These are phyloP conservation scores for Macrochelys suwanniensis DNA, from an alignment of 2,797 vertebrate genomes.

Conservation along the genomic window DNA sequence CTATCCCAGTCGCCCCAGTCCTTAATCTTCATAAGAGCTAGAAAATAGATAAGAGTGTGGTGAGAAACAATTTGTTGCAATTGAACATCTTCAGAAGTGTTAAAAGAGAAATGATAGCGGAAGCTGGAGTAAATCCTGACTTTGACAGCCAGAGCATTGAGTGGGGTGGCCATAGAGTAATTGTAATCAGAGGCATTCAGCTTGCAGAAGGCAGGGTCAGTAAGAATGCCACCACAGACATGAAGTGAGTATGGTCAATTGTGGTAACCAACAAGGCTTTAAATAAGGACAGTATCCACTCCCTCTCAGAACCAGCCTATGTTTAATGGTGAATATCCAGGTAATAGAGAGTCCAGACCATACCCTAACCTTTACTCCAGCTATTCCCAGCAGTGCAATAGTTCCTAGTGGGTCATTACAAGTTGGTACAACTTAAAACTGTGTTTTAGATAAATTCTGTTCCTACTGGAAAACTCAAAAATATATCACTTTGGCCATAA, in stretches of 20 bases:
- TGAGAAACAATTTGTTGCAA: not conserved
- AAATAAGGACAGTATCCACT: not conserved
- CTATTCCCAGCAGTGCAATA: not conserved
- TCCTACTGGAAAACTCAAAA: not conserved
- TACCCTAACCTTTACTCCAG: not conserved
- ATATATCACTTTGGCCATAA: not conserved
- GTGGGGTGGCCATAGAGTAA: accelerated
- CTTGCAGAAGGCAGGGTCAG: too few species aligned
- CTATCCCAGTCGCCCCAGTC: accelerated
- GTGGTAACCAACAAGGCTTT: not conserved
- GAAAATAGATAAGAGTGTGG: not conserved
- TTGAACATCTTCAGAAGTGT: not conserved
- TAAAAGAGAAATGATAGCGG: not conserved
- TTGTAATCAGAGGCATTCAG: not conserved
- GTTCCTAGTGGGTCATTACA: not conserved
- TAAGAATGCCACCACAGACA: accelerated
- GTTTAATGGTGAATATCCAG: not conserved
- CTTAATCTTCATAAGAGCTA: not conserved
- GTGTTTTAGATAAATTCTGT: not conserved
- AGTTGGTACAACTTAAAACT: not conserved
- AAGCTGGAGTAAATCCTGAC: accelerated
- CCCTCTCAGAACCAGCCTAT: not conserved
- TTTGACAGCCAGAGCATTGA: not conserved
- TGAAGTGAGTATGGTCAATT: not conserved
- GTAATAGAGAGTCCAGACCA: not conserved